A percentile compares a stretch with the other conserved stretches of the same genome.
Conservation (phyloP, 2,888 invertebrate species). For the Lepidocyrtoides sp. region DNA sequence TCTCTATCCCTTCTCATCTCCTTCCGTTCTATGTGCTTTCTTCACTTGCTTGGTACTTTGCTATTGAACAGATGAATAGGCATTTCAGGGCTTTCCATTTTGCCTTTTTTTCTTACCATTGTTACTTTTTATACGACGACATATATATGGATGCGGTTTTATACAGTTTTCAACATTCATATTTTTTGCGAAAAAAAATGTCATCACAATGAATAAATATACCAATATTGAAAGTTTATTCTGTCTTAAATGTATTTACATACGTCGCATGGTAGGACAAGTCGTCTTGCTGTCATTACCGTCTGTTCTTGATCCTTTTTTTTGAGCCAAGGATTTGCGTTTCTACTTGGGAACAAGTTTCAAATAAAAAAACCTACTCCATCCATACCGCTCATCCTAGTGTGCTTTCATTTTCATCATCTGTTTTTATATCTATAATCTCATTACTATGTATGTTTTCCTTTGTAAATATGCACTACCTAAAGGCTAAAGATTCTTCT, state of each 20-base stretch:
- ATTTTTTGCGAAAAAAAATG: too few relatives aligned
- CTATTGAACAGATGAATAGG: constrained; percentile 26
- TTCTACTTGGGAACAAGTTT: constrained; percentile 47
- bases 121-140: background rate
- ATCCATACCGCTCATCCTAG: background rate
- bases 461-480: too few relatives aligned
- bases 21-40: background rate
- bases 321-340: constrained; percentile 66
- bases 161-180: too few relatives aligned
- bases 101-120: constrained; percentile 37
- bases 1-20: constrained; percentile 1
- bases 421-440: background rate
- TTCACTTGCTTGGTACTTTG: background rate
- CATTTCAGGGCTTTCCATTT: constrained; percentile 57
- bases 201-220: background rate
- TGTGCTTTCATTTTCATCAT: background rate
- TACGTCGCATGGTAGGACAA: background rate
- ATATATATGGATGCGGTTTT: too few relatives aligned
- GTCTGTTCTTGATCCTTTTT: constrained; percentile 70
- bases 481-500: background rate
- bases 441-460: too few relatives aligned
- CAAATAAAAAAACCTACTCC: constrained; percentile 49
- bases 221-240: background rate
- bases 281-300: constrained; percentile 56
- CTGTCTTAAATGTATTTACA: background rate